A percentile compares a stretch with the other conserved stretches of the same genome.
phyloP scores from a whole-genome alignment of 2,888 invertebrate species.

The Leucozona laternaria region DNA sequence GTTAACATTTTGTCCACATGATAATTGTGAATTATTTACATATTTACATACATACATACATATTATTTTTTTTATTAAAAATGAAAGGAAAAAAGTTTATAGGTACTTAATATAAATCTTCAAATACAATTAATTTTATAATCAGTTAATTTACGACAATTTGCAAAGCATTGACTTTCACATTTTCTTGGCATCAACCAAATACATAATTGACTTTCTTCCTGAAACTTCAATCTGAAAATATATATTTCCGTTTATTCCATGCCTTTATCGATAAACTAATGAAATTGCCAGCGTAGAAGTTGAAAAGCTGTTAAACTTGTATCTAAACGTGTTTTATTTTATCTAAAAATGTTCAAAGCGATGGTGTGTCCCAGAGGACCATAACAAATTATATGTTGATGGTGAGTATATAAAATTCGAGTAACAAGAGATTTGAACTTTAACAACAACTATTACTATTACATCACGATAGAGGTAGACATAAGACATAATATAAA shows the following conservation, averaged over 20 bases:
- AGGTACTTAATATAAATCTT: slow-evolving; percentile 3
- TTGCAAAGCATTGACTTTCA: slow-evolving; percentile 41
- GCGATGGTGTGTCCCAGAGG: slow-evolving; percentile 23
- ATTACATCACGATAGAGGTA: slow-evolving; percentile 19
- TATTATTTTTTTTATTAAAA: background rate
- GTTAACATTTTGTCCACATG: background rate
- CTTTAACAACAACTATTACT: no score
- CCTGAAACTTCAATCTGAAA: slow-evolving; percentile 43
- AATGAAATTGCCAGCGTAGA: slow-evolving; percentile 21
- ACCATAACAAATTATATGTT: slow-evolving; percentile 20
- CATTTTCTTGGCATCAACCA: slow-evolving; percentile 31
- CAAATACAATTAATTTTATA: slow-evolving; percentile 7
- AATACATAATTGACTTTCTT: slow-evolving; percentile 42
- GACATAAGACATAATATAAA: slow-evolving; percentile 2
- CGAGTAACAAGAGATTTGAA: slow-evolving; percentile 25
- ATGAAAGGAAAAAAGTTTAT: background rate
- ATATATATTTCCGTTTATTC: slow-evolving; percentile 39
- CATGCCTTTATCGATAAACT: slow-evolving; percentile 12
- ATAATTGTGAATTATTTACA: background rate
- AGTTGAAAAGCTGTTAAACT: slow-evolving; percentile 51
- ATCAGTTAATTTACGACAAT: background rate
- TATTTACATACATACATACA: no score
- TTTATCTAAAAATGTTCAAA: slow-evolving; percentile 11
- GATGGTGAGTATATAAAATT: background rate
- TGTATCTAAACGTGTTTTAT: slow-evolving; percentile 31